Conservation (phyloP, 2,888 invertebrate species). For the Smittia sp. region DNA sequence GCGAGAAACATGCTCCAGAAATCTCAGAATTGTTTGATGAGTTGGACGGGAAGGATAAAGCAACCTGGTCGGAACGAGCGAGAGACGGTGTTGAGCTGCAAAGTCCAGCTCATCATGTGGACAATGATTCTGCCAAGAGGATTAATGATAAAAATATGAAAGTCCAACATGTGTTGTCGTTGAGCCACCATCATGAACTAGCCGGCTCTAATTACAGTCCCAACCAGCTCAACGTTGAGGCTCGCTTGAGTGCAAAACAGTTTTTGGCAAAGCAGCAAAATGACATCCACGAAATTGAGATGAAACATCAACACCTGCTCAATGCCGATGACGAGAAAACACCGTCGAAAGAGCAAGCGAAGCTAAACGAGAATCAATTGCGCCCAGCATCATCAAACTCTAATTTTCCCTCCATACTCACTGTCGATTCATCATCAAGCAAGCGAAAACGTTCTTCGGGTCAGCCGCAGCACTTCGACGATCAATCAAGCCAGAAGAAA, state of each 20-base stretch:
- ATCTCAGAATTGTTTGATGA: slow-evolving; percentile 26
- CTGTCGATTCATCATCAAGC: slow-evolving; percentile 33
- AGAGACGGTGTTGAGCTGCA: slow-evolving; percentile 27
- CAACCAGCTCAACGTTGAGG: background rate
- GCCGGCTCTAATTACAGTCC: slow-evolving; percentile 12
- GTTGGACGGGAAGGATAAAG: background rate
- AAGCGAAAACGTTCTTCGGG: slow-evolving; percentile 32
- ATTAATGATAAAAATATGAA: slow-evolving; percentile 33
- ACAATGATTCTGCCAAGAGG: background rate
- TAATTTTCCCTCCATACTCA: slow-evolving; percentile 18
- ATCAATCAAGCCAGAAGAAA: slow-evolving; percentile 21
- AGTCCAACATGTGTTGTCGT: slow-evolving; percentile 5
- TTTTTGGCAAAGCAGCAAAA: slow-evolving; percentile 27
- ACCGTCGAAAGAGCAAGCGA: background rate
- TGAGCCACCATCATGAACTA: slow-evolving; percentile 18
- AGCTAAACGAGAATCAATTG: slow-evolving; percentile 36
- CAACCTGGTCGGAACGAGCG: background rate
- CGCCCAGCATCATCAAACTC: slow-evolving; percentile 14
- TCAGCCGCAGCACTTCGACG: slow-evolving; percentile 25
- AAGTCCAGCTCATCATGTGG: background rate
- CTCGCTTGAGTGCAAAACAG: slow-evolving; percentile 22
- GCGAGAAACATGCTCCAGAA: background rate
- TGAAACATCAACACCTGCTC: slow-evolving; percentile 31
- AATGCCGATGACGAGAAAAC: background rate
- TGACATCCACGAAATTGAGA: slow-evolving; percentile 32